Evolutionary conservation across 2,888 invertebrate species (phyloP), one percentile per base, ranked within the genome.

Genomic region (Sesamia inferens): DNA sequence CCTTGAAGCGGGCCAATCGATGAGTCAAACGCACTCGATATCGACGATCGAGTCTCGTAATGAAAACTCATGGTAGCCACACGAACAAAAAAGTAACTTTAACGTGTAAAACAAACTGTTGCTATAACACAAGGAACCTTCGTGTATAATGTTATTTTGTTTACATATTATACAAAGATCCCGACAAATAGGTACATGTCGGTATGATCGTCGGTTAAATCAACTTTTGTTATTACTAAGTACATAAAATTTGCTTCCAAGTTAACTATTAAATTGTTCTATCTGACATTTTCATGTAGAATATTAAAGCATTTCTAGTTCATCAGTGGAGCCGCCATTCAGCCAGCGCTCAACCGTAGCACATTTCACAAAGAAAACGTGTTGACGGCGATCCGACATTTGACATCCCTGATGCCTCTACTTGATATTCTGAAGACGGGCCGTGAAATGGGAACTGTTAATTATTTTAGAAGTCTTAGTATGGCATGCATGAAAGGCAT

Each of bases 341-440:
- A 61, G 63, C 19, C 44, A 51, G 22, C 51, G 55, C 51, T 73
- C 54, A 67, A 51, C 54, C 68, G 54, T 61, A 42, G 57, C 69
- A 57, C 59, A 24, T 68, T 62, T 57, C 64, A n/a, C 61, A 42
- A 42, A 59, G 54, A 31, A 48, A 71, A 76, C 68, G 55, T 71
- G 54, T 74, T 74, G 74, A 68, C 68, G 55, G 67, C 69, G 61
- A 81, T 74, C 74, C 65, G 68, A 66, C 78, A 62, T 64, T 68
- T 69, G 51, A 66, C 74, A 71, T 78, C 68, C 74, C 65, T 55
- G 64, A 67, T 39, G 14, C 68, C 14, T 58, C 61, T 59, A n/a
- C 68, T 65, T 65, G 64, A 68, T 68, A 71, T 70, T 78, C 54
- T 58, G 47, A 68, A 58, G 74, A 68, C 58, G 57, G 61, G 42